Evolutionary conservation across 2,113 vertebrate genomes (phyloP), one percentile per base, ranked within the genome.

Genomic region (Gymnocephalus cernua): DNA sequence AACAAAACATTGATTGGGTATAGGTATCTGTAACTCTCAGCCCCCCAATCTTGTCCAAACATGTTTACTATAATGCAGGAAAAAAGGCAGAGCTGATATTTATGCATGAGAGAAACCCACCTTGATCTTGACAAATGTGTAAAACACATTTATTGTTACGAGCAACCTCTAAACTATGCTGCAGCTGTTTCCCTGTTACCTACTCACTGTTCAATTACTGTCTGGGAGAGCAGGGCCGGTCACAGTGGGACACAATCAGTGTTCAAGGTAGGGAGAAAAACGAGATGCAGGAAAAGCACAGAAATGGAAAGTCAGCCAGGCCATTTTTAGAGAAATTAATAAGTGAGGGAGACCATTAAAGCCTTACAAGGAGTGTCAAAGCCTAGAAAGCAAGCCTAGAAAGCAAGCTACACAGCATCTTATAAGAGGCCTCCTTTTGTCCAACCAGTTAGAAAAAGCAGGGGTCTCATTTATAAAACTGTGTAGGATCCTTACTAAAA

Each of bases 61-160:
- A 56, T 67, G 68, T 9, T 77, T 35, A 48, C 47, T 38, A 59
- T 51, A 16, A 53, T 65, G 56, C 13, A 58, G 32, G 41, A 0
- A 19, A 14, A 81, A 65, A 29, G 70, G 4, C 9, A 25, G 44
- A 72, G 56, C 57, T 64, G 27, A 50, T 77, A 45, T 84, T 50
- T 74, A 77, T 74, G 64, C 45, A 70, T 45, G 25, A 62, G 54
- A 61, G 47, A 56, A 23, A 27, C 44, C n/a, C 0, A 1, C 15
- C 70, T 59, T 70, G 67, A 77, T 80, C 41, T 80, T 58, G 54
- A 74, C 18, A 21, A 41, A 41, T 41, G 9, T 41, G 15, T 29
- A 65, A 82, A 70, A 58, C 23, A 66, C 53, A 74, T 80, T 83
- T 38, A 75, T 80, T 73, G 67, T 87, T 73, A 35, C 2, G n/a